These are phyloP conservation scores for Xerus inauris DNA, from an alignment of 2,113 vertebrate species.

Conservation along the genomic window DNA sequence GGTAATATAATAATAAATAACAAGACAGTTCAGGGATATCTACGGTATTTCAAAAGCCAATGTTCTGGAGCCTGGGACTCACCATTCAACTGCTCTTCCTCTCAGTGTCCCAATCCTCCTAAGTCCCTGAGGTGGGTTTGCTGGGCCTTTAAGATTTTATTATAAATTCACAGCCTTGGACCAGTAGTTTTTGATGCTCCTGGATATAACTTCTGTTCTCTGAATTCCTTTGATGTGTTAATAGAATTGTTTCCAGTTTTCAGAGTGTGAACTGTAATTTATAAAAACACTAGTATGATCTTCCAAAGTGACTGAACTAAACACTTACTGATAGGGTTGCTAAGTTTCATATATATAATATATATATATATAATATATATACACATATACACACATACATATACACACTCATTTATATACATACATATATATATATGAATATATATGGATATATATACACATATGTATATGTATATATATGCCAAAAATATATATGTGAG, in stretches of 20 bases:
- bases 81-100: fast-evolving
- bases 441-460: too few relatives aligned
- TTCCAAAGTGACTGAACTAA: conserved; percentile 14
- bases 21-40: not conserved
- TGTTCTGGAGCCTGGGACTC: not conserved
- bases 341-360: too few relatives aligned
- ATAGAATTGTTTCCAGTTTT: not conserved
- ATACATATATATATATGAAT: too few relatives aligned
- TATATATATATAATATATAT: too few relatives aligned
- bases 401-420: too few relatives aligned
- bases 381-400: too few relatives aligned
- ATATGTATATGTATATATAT: too few relatives aligned
- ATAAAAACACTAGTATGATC: not conserved
- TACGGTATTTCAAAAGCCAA: not conserved
- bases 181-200: not conserved
- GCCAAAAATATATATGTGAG: too few relatives aligned
- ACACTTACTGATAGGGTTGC: not conserved
- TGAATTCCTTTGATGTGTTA: not conserved
- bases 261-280: not conserved
- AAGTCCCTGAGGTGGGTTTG: not conserved
- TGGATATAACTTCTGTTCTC: not conserved
- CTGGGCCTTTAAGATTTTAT: not conserved
- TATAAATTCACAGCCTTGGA: not conserved
- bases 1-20: not conserved
- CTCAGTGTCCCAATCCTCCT: not conserved